A percentile compares a stretch with the other conserved stretches of the same genome.
Evolutionary conservation across 1,140 invertebrate genomes (phyloP).

Genomic region (Cotesia typhae): DNA sequence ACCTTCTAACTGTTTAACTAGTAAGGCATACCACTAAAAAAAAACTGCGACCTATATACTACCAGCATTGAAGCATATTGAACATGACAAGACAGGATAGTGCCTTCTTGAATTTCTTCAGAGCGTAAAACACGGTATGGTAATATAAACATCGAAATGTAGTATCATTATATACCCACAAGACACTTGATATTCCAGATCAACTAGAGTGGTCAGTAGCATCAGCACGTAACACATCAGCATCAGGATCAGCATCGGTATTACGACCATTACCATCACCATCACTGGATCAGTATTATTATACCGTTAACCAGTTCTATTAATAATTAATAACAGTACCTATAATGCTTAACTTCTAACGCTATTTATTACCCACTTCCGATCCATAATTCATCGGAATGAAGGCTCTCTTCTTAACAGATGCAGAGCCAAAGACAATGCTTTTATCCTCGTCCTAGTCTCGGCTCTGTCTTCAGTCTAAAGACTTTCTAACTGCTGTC

Average conservation of each 20-base stretch:
- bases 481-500: too few species aligned
- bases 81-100: background rate
- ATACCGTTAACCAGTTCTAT: conserved; percentile 32
- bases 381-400: conserved; percentile 32
- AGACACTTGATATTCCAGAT: conserved; percentile 35
- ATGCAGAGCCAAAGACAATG: conserved; percentile 29
- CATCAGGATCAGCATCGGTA: background rate
- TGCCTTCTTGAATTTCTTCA: conserved; percentile 13
- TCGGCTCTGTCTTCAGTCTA: too few species aligned
- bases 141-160: background rate
- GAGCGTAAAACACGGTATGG: too few species aligned
- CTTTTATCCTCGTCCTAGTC: conserved; percentile 2
- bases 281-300: background rate
- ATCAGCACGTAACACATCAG: background rate
- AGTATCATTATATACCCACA: conserved; percentile 30
- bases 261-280: background rate
- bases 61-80: background rate
- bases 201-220: conserved; percentile 34
- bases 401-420: conserved; percentile 2
- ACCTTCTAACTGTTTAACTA: too few species aligned
- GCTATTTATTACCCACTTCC: conserved; percentile 31
- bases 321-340: conserved; percentile 39
- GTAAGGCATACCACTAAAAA: background rate
- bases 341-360: conserved; percentile 10
- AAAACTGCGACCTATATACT: background rate